A percentile compares a stretch with the other conserved stretches of the same genome.
These are phyloP conservation scores for Chamaea fasciata DNA, from an alignment of 2,113 vertebrate species.

Conservation along the genomic window DNA sequence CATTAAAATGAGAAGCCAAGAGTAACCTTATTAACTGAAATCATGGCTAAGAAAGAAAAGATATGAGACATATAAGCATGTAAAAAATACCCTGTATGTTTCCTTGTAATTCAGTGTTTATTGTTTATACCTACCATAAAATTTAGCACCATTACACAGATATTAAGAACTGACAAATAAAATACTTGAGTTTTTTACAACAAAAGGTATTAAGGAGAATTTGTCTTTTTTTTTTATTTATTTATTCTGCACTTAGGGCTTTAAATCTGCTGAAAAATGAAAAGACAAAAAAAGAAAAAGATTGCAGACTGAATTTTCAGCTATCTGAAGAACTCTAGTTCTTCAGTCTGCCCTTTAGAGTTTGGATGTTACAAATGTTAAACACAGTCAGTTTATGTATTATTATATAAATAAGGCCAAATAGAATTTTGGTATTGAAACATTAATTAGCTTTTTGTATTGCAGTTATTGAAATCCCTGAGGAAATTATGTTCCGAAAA, in stretches of 20 bases:
- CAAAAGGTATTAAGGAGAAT: background rate
- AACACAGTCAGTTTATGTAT: background rate
- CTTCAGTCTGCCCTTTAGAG: background rate
- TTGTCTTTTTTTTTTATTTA: background rate
- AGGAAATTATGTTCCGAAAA: slow-evolving; percentile 15
- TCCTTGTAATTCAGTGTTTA: background rate
- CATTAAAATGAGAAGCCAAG: background rate
- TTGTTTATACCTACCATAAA: background rate
- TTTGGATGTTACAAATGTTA: background rate
- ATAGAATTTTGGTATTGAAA: background rate
- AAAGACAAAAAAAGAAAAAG: background rate
- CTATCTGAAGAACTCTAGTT: background rate
- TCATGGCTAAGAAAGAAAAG: background rate
- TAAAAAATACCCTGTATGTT: background rate
- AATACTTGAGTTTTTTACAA: background rate
- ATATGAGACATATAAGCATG: background rate
- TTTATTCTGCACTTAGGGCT: background rate
- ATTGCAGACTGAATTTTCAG: background rate
- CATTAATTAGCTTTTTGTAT: background rate
- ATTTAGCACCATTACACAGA: background rate
- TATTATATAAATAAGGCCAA: background rate
- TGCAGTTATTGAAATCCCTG: background rate
- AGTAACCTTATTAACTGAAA: background rate
- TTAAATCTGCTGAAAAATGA: background rate
- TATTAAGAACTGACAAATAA: background rate